Evolutionary conservation across 2,888 invertebrate species (phyloP).

Genomic region (Clanis bilineata): DNA sequence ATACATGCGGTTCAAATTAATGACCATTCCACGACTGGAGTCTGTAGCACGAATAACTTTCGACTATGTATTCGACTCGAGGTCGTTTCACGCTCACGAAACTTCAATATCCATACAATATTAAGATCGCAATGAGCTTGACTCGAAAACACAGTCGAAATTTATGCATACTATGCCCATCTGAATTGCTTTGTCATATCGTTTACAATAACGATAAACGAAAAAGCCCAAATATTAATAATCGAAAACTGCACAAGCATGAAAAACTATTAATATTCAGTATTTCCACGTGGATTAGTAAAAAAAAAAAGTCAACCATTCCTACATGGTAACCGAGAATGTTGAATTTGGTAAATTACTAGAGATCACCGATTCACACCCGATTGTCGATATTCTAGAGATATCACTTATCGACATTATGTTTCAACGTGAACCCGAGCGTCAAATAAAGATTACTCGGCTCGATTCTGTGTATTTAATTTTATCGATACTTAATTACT

Average conservation of each 20-base stretch:
- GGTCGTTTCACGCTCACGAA: too few species aligned
- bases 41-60: background rate
- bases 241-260: background rate
- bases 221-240: background rate
- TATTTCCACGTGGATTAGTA: slow-evolving; percentile 15
- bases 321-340: slow-evolving; percentile 49
- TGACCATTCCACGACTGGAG: background rate
- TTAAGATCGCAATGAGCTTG: too few species aligned
- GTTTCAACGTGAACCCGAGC: background rate
- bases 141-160: too few species aligned
- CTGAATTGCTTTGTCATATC: background rate
- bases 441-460: background rate
- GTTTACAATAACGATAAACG: background rate
- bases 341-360: slow-evolving; percentile 61
- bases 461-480: background rate
- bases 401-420: background rate
- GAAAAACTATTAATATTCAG: background rate
- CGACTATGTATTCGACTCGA: too few species aligned
- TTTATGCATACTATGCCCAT: background rate
- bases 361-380: slow-evolving; percentile 58
- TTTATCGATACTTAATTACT: background rate
- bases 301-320: slow-evolving; percentile 22
- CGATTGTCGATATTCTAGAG: background rate
- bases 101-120: too few species aligned
- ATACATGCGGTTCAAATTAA: background rate